phyloP scores from a whole-genome alignment of 2,797 vertebrate species.

The Propithecus deckenii region DNA sequence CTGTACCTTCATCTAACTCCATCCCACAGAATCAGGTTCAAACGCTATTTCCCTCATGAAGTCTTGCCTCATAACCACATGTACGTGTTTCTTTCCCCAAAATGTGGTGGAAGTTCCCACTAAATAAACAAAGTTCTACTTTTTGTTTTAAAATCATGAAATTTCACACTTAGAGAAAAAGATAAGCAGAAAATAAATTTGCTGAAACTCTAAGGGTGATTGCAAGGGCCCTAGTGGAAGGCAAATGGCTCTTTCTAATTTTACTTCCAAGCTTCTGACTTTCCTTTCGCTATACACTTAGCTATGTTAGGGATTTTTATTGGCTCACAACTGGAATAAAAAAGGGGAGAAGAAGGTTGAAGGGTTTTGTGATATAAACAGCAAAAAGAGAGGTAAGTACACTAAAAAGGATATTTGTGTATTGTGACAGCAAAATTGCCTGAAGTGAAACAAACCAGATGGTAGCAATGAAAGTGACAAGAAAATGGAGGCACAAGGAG shows the following conservation, averaged over 20 bases:
- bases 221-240: background rate
- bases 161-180: background rate
- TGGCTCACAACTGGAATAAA: background rate
- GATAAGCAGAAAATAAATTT: background rate
- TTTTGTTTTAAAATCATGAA: background rate
- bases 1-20: background rate
- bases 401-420: background rate
- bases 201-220: background rate
- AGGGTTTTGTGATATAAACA: background rate
- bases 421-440: background rate
- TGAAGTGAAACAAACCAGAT: background rate
- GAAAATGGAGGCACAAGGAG: background rate
- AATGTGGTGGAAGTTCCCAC: background rate
- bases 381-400: background rate
- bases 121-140: background rate
- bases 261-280: background rate
- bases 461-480: background rate
- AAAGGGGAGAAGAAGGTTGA: background rate
- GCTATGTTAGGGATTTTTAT: background rate
- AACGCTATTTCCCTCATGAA: background rate
- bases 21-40: background rate
- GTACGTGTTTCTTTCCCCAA: background rate
- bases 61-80: background rate
- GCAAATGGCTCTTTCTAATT: background rate
- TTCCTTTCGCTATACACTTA: background rate